These are phyloP conservation scores for Syndactyla subalaris DNA, from an alignment of 2,797 vertebrate genomes.

Conservation along the genomic window DNA sequence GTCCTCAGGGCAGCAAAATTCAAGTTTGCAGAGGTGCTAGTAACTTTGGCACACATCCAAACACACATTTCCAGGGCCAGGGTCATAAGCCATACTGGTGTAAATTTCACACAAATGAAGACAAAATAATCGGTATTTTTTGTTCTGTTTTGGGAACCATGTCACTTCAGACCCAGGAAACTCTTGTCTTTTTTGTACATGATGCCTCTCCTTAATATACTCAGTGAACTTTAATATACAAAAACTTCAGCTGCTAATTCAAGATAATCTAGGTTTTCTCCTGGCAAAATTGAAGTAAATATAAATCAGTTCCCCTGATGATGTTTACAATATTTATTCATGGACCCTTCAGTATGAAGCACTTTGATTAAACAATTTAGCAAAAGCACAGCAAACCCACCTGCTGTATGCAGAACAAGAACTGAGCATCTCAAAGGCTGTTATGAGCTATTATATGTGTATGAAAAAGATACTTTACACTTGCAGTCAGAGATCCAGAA, in stretches of 20 bases:
- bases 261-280: slow-evolving; percentile 54
- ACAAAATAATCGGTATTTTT: not conserved
- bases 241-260: slow-evolving; percentile 51
- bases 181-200: not conserved
- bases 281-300: slow-evolving; percentile 56
- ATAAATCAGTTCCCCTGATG: slow-evolving; percentile 56
- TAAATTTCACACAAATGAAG: not conserved
- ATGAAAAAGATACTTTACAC: slow-evolving; percentile 51
- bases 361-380: slow-evolving; percentile 71
- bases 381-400: slow-evolving; percentile 64
- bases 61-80: not conserved
- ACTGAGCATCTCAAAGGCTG: slow-evolving; percentile 32
- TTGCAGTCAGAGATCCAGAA: slow-evolving; percentile 43
- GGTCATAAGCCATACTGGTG: not conserved
- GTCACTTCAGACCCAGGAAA: not conserved
- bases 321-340: slow-evolving; percentile 63
- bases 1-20: not conserved
- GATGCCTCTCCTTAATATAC: not conserved
- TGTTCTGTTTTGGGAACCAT: not conserved
- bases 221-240: not conserved
- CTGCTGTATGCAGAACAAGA: slow-evolving; percentile 49
- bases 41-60: not conserved
- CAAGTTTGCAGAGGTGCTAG: not conserved
- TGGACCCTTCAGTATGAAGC: slow-evolving; percentile 63
- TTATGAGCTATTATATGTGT: slow-evolving; percentile 10